Evolutionary conservation across 2,113 vertebrate genomes (phyloP).

Genomic region (Mellivora capensis): DNA sequence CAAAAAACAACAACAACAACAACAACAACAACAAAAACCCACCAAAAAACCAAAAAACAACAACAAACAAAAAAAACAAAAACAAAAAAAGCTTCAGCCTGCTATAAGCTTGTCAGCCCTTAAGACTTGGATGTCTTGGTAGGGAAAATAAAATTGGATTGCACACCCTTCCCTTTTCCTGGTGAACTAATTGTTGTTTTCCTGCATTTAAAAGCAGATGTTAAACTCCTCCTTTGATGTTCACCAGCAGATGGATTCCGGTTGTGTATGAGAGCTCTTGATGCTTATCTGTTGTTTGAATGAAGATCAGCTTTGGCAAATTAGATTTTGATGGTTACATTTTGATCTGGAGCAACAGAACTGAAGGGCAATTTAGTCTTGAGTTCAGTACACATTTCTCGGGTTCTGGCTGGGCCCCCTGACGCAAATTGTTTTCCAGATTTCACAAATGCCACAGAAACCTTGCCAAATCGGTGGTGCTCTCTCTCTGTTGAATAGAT

Average conservation of each 20-base stretch:
- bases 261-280: neutral
- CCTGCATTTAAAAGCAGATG: constrained; percentile 25
- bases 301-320: constrained; percentile 45
- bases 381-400: neutral
- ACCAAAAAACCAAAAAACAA: too few species aligned
- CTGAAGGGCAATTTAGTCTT: constrained; percentile 19
- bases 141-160: neutral
- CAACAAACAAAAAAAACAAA: too few species aligned
- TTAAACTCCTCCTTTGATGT: constrained; percentile 46
- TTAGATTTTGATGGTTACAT: constrained; percentile 48
- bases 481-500: neutral
- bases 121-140: neutral
- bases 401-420: neutral
- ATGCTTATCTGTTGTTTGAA: neutral
- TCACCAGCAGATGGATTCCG: neutral
- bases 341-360: constrained; percentile 34
- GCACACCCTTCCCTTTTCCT: neutral
- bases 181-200: constrained; percentile 39
- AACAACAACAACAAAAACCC: too few species aligned
- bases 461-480: neutral
- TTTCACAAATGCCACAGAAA: neutral
- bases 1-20: neutral
- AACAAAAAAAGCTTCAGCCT: neutral
- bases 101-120: neutral
- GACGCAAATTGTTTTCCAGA: neutral